Evolutionary conservation across 2,113 vertebrate genomes (phyloP), one percentile per base, ranked within the genome.

Genomic region (Siniperca knerii): DNA sequence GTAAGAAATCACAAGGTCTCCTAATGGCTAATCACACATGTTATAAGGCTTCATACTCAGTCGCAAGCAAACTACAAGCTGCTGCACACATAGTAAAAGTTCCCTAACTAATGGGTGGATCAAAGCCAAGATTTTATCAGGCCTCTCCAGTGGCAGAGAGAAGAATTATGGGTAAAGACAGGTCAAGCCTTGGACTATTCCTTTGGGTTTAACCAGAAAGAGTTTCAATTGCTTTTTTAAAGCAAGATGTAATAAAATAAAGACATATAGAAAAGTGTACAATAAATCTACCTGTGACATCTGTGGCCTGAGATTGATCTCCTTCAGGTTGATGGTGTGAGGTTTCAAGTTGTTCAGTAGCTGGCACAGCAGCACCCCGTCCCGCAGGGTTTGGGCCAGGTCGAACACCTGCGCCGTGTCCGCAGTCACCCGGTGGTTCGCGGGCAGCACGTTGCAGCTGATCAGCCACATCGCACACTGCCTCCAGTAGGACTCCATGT

Each of bases 381-480:
- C 97, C 90, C 97, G 96, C 84, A 98, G 96, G 5, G 96, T 97
- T 92, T 98, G 97, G 13, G 97, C 97, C 94, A 98, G 87, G 94
- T 98, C 97, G 85, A 97, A 98, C 89, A 97, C 97, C 95, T 98
- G 97, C 54, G 97, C 97, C 64, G 94, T 92, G 83, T 96, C 97
- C 96, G 97, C 97, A 60, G 97, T 98, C 16, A 98, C 97, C 73
- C 97, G 96, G 83, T 98, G 97, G 94, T 97, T 97, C 83, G 91
- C 87, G 15, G 97, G 97, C 91, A 98, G 95, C 92, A 98, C 97
- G 84, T 95, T 97, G 92, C 97, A 97, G 88, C 96, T 90, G 95
- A 98, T 98, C 78, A 98, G 96, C 97, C 97, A 98, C 87, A 96
- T 92, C 61, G 97, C 95, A 76, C 97, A 98, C 58, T 98, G 97